These are phyloP conservation scores for Mnemiopsis leidyi DNA, from an alignment of 37 sponge, comb jelly and placozoan genomes.

Conservation along the genomic window DNA sequence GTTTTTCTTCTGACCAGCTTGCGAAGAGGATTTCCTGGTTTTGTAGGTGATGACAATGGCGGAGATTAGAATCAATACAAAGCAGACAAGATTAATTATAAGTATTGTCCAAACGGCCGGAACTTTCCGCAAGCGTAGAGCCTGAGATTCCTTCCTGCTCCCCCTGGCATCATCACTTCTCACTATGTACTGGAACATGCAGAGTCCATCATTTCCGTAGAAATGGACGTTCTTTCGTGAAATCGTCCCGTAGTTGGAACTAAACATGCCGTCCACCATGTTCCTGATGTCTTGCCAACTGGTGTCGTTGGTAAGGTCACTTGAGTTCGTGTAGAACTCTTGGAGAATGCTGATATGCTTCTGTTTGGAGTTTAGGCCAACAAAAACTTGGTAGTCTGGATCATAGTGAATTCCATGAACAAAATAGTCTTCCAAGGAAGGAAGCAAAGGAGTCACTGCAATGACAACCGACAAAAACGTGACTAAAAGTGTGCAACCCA, in stretches of 20 bases:
- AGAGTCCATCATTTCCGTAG: conserved; percentile 1
- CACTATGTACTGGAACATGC: background rate
- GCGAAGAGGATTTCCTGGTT: background rate
- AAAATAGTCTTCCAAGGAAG: background rate
- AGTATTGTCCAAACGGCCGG: background rate
- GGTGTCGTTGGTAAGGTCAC: background rate
- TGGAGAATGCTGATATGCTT: background rate
- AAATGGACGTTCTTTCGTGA: background rate
- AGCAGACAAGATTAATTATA: background rate
- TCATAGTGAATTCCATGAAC: background rate
- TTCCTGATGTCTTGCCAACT: background rate
- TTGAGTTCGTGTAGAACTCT: background rate
- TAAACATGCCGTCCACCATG: background rate
- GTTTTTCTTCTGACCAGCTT: background rate
- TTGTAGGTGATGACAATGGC: background rate
- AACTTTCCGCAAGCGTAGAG: background rate
- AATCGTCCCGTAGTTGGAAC: background rate
- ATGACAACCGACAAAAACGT: background rate
- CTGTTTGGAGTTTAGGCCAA: background rate
- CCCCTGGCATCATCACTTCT: background rate
- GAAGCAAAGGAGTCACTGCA: background rate
- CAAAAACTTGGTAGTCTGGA: background rate
- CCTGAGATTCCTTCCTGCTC: background rate
- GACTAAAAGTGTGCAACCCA: background rate
- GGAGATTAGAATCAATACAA: background rate